These are phyloP conservation scores for Colletes gigas DNA, from an alignment of 1,140 invertebrate genomes.

Conservation along the genomic window DNA sequence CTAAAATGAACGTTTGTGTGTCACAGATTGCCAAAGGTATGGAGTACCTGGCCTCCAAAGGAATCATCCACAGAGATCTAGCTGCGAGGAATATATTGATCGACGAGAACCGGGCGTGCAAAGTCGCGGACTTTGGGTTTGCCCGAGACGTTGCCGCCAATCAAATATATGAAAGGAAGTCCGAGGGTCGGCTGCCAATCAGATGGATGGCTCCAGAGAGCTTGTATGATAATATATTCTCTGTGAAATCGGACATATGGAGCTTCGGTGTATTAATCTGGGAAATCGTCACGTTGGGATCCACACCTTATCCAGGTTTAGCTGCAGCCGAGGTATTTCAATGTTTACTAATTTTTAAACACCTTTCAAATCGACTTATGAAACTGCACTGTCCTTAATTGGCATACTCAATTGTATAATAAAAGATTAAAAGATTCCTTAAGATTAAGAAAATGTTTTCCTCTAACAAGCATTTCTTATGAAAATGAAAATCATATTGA, in stretches of 20 bases:
- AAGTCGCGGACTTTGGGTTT: slow-evolving; percentile 97
- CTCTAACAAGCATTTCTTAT: no score
- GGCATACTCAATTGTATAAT: no score
- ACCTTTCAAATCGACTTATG: rapidly evolving
- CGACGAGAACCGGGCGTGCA: slow-evolving; percentile 92
- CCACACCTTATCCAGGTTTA: slow-evolving; percentile 93
- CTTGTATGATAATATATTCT: slow-evolving; percentile 94
- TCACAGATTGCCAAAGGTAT: slow-evolving; percentile 91
- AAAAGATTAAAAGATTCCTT: no score
- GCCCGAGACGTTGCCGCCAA: slow-evolving; percentile 90
- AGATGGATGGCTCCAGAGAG: slow-evolving; percentile 98
- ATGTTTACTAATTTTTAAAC: not conserved
- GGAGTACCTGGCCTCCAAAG: slow-evolving; percentile 94
- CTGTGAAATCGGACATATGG: slow-evolving; percentile 95
- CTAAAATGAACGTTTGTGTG: not conserved
- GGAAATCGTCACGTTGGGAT: slow-evolving; percentile 96
- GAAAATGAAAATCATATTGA: no score
- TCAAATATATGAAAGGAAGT: slow-evolving; percentile 95
- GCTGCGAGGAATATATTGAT: slow-evolving; percentile 95
- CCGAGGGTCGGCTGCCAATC: slow-evolving; percentile 87
- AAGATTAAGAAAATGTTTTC: not conserved
- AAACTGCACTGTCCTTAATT: no score
- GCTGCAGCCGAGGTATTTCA: slow-evolving; percentile 88
- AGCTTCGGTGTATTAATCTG: slow-evolving; percentile 95
- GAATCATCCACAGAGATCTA: slow-evolving; percentile 95